These are phyloP conservation scores for Apogon hyalosoma DNA, from an alignment of 2,797 vertebrate genomes.

Conservation along the genomic window DNA sequence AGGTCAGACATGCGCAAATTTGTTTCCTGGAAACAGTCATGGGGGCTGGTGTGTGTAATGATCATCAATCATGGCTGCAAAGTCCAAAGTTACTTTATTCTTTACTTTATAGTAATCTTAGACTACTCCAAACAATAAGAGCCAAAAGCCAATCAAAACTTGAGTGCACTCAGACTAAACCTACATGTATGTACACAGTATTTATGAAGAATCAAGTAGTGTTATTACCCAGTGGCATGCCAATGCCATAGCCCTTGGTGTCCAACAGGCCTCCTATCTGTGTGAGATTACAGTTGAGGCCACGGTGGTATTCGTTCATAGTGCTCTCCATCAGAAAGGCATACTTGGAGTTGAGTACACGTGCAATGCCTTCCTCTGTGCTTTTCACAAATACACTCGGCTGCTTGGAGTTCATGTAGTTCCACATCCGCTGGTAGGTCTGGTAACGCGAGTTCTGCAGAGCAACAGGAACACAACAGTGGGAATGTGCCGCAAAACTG, in stretches of 20 bases:
- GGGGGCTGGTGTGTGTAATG: no score
- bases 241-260: conserved; percentile 99
- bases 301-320: conserved; percentile 98
- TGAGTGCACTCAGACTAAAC: background rate
- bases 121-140: no score
- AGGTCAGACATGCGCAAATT: no score
- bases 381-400: conserved; percentile 98
- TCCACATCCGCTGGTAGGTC: conserved; percentile 99
- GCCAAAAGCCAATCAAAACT: no score
- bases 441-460: conserved; percentile 95
- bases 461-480: conserved; percentile 6
- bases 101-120: no score
- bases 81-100: no score
- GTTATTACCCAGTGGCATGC: conserved; percentile 97
- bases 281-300: conserved; percentile 98
- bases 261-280: conserved; percentile 97
- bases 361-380: conserved; percentile 96
- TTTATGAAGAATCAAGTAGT: conserved; percentile 72
- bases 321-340: conserved; percentile 98
- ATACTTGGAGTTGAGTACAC: conserved; percentile 97
- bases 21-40: no score
- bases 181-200: background rate
- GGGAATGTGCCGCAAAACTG: background rate
- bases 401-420: conserved; percentile 99
- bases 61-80: no score